phyloP scores from a whole-genome alignment of 2,113 vertebrate species.

The Sapayoa aenigma region DNA sequence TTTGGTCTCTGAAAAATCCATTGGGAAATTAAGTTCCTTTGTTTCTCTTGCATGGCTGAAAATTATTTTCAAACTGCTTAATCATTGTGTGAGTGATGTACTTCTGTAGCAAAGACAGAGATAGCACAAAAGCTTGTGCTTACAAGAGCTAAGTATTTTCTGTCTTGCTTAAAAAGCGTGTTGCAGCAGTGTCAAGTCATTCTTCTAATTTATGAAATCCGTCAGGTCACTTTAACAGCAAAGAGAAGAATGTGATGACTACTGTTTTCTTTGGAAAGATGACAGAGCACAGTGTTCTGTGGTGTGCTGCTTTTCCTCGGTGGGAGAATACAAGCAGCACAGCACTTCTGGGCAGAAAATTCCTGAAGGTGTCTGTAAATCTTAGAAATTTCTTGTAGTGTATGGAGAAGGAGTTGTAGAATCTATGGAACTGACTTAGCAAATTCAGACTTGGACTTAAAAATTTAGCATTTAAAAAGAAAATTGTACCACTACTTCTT shows the following conservation, averaged over 20 bases:
- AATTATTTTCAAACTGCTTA: not conserved
- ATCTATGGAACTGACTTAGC: not conserved
- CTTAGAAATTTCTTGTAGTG: not conserved
- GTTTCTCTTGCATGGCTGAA: not conserved
- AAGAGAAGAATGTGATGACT: not conserved
- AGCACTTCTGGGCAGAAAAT: not conserved
- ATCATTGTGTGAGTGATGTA: not conserved
- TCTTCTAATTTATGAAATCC: not conserved
- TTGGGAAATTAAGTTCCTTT: not conserved
- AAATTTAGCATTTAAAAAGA: not conserved
- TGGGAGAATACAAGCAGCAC: not conserved
- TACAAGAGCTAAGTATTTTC: not conserved
- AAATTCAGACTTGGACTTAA: not conserved
- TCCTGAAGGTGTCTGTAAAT: not conserved
- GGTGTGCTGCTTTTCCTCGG: not conserved
- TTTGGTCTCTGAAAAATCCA: not conserved
- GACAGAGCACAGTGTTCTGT: not conserved
- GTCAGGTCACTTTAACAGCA: not conserved
- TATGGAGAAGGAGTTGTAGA: not conserved
- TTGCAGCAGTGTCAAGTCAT: not conserved
- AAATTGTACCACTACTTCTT: not conserved
- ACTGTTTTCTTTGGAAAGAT: not conserved
- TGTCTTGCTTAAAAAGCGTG: not conserved
- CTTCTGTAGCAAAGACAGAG: not conserved
- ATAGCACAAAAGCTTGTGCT: not conserved